These are phyloP conservation scores for Leptopilina myrica DNA, from an alignment of 2,888 invertebrate species.

Conservation along the genomic window DNA sequence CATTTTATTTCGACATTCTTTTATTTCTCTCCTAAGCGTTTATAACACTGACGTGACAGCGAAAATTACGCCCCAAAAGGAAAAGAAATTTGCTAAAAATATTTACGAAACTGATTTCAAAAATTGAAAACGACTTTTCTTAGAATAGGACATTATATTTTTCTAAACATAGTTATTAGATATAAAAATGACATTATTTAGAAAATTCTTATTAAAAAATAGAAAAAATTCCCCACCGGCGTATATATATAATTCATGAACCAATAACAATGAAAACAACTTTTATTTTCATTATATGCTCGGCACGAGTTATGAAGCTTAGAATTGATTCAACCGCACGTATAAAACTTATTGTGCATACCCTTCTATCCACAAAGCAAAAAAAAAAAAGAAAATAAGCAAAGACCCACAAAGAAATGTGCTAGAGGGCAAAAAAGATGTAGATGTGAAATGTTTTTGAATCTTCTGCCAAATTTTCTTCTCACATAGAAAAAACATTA, in stretches of 20 bases:
- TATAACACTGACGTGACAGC: neutral
- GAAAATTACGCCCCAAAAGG: neutral
- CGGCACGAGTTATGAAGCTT: conserved; percentile 17
- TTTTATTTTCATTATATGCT: conserved; percentile 15
- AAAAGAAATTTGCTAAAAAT: neutral
- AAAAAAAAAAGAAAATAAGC: neutral
- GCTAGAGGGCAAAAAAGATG: conserved; percentile 1
- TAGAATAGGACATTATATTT: neutral
- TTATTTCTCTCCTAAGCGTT: neutral
- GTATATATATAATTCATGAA: neutral
- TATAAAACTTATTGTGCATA: neutral
- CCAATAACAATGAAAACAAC: neutral
- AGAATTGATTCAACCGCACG: conserved; percentile 4
- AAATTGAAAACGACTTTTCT: neutral
- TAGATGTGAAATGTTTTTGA: conserved; percentile 5
- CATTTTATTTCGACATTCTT: conserved; percentile 46
- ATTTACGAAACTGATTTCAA: no score
- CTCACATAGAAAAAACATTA: no score
- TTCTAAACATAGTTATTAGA: neutral
- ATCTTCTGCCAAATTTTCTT: neutral
- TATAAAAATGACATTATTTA: neutral
- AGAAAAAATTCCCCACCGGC: neutral
- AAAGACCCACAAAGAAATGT: neutral
- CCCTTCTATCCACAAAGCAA: conserved; percentile 6
- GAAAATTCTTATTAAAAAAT: neutral